Percentiles rank a stretch among this genome's conserved stretches.
phyloP scores from a whole-genome alignment of 2,888 invertebrate species.

The Chalcis sispes region DNA sequence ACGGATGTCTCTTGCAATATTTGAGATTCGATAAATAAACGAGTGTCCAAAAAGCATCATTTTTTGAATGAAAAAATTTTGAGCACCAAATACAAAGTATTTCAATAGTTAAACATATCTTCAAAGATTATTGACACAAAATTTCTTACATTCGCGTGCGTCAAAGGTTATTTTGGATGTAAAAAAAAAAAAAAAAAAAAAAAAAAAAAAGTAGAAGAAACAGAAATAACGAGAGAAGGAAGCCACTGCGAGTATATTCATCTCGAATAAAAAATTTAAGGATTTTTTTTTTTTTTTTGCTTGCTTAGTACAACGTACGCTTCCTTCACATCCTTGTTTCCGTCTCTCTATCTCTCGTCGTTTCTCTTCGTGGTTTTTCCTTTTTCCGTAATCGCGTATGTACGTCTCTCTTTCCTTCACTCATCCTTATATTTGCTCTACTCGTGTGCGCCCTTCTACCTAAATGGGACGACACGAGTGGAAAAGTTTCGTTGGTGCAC shows the following conservation, averaged over 20 bases:
- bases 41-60: too few species aligned
- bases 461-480: constrained; percentile 49
- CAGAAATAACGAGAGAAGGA: background rate
- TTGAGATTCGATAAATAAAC: too few species aligned
- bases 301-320: background rate
- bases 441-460: constrained; percentile 33
- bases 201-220: constrained; percentile 6
- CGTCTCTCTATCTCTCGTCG: background rate
- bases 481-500: constrained; percentile 38
- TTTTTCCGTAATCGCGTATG: too few species aligned
- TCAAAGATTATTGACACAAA: background rate
- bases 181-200: constrained; percentile 3
- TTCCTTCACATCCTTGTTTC: background rate
- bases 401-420: too few species aligned
- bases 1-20: too few species aligned
- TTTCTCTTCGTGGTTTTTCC: too few species aligned
- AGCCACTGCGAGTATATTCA: background rate
- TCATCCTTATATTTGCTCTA: constrained; percentile 39
- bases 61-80: too few species aligned
- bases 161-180: too few species aligned
- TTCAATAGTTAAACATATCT: too few species aligned
- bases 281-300: constrained; percentile 17
- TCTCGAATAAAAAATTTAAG: constrained; percentile 8
- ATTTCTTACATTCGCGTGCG: background rate
- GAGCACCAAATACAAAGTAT: too few species aligned